Base-by-base conservation (phyloP, 2,797 vertebrate species). In the Discoglossus pictus region DNA sequence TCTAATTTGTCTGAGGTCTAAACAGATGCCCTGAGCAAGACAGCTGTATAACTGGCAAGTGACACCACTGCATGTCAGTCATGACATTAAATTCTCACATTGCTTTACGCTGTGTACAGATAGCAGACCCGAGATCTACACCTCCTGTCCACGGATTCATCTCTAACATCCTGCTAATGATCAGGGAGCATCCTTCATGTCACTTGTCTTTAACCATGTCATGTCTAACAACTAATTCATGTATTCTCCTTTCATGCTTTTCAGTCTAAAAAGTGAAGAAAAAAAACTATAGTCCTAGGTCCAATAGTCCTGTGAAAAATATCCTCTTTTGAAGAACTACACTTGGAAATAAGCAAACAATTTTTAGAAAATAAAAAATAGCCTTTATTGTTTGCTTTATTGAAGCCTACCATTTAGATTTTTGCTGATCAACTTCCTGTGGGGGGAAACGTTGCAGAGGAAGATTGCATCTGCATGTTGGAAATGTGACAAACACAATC, bases 1-100 rank as follows among this genome's bases (percentile, higher is more conserved):
- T 58, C 59, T 64, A 71, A 71, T 71, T 59, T 71, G 61, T 71
- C 61, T 25, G 36, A 51, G 68, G 68, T 58, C 61, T 71, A 64
- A 71, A 59, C 68, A 71, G 68, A 71, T 71, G 68, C 68, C 68
- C 61, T 64, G 53, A 64, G 68, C 53, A 24, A 51, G 53, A 52
- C 68, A 71, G 61, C 68, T 71, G 68, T 36, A 40, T 71, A 64
- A 64, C 60, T 71, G 61, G 68, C 61, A 71, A 58, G 59, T 64
- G 61, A 64, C 68, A 64, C 53, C 42, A 56, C 60, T 62, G 44
- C 31, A 52, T 59, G 68, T 71, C 60, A 71, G 60, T 38, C 68
- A 71, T 52, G 68, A 71, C 68, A 71, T 71, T 71, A 71, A 42
- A 43, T 71, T 64, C 68, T 64, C 68, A 71, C 68, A 71, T 71